These are phyloP conservation scores for Corythornis vintsioides DNA, from an alignment of 2,113 vertebrate genomes.

Conservation along the genomic window DNA sequence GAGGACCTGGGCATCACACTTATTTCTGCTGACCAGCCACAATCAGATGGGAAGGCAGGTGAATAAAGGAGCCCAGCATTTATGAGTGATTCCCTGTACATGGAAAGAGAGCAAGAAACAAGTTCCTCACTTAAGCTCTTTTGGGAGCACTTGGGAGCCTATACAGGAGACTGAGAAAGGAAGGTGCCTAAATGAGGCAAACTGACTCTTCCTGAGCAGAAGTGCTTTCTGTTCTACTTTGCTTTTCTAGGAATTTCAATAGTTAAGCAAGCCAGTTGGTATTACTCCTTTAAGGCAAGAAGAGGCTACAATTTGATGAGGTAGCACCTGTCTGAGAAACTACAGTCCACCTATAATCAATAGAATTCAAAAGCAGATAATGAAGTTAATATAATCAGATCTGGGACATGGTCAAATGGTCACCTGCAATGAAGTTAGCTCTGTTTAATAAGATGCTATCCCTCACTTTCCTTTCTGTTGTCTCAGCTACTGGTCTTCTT, in stretches of 20 bases:
- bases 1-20: neutral
- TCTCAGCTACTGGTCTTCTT: neutral
- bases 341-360: slow-evolving; percentile 20
- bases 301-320: slow-evolving; percentile 33
- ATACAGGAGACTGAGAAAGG: neutral
- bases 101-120: neutral
- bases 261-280: neutral
- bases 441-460: neutral
- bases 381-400: slow-evolving; percentile 48
- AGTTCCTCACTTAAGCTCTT: neutral
- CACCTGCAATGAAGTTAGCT: slow-evolving; percentile 29
- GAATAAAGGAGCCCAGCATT: neutral
- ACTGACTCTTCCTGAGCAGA: neutral
- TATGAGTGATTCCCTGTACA: neutral
- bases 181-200: slow-evolving; percentile 11
- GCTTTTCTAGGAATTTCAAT: neutral
- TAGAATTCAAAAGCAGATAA: slow-evolving; percentile 42
- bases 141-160: slow-evolving; percentile 13
- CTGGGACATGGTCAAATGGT: slow-evolving; percentile 43
- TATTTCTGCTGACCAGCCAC: neutral
- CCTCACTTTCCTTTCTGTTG: neutral
- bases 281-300: slow-evolving; percentile 16
- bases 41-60: neutral
- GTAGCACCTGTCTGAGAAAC: slow-evolving; percentile 18
- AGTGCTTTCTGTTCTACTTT: neutral